phyloP scores from a whole-genome alignment of 2,888 invertebrate species.

The Boloria euphrosyne region DNA sequence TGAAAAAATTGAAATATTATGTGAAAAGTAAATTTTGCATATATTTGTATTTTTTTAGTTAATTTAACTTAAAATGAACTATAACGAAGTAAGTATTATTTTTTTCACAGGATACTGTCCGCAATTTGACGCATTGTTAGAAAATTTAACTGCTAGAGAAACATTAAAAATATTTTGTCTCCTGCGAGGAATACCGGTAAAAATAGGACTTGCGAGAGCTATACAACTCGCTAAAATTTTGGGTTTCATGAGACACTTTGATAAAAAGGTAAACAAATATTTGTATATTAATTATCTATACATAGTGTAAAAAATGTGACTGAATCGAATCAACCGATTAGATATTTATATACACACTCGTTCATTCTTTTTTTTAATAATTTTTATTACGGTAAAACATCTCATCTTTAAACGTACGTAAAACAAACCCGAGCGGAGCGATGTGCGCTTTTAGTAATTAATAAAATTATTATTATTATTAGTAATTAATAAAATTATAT shows the following conservation, averaged over 20 bases:
- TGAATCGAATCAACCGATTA: not conserved
- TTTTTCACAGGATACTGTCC: conserved; percentile 85
- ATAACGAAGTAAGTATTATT: not conserved
- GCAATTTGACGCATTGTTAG: conserved; percentile 88
- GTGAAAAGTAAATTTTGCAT: too few relatives aligned
- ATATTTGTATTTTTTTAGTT: not conserved
- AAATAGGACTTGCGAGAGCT: conserved; percentile 68
- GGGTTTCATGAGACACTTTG: conserved; percentile 82
- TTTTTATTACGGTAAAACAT: too few relatives aligned
- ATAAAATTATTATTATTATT: not conserved
- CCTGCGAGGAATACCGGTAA: conserved; percentile 83
- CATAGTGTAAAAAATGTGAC: not conserved
- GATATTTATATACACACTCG: not conserved
- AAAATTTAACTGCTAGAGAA: conserved; percentile 87
- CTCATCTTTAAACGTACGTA: too few relatives aligned
- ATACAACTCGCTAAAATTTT: conserved; percentile 78
- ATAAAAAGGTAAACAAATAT: conserved; percentile 74
- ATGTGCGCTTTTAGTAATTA: too few relatives aligned
- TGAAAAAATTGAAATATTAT: too few relatives aligned
- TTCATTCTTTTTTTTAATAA: too few relatives aligned
- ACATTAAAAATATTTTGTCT: conserved; percentile 85
- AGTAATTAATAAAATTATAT: too few relatives aligned
- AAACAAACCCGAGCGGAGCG: too few relatives aligned
- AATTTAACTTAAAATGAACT: not conserved
- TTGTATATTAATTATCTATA: not conserved